Percentiles rank a stretch among this genome's conserved stretches.
phyloP scores from a whole-genome alignment of 1,140 invertebrate species.

The Neoseiulus cucumeris region DNA sequence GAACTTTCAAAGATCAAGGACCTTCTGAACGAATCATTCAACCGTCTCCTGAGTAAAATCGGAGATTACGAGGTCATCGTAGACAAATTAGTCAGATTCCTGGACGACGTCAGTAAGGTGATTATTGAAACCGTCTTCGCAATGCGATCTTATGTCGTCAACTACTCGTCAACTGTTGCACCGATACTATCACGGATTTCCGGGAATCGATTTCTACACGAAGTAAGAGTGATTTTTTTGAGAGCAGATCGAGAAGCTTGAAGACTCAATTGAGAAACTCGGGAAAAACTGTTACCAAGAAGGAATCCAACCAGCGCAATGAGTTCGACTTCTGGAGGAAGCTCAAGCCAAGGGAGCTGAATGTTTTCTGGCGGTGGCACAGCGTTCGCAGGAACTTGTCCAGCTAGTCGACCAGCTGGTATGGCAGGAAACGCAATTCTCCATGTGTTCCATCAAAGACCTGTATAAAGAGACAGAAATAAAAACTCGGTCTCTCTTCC shows the following conservation, averaged over 20 bases:
- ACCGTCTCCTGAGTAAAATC: constrained; percentile 41
- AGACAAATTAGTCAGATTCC: constrained; percentile 47
- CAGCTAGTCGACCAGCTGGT: constrained; percentile 41
- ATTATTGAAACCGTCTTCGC: constrained; percentile 27
- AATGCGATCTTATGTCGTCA: too few species aligned
- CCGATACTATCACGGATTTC: too few species aligned
- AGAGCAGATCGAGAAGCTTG: not conserved
- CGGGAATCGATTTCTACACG: too few species aligned
- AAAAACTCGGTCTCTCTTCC: constrained; percentile 23
- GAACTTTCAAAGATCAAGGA: not conserved
- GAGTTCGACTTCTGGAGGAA: constrained; percentile 34
- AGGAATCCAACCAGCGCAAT: not conserved
- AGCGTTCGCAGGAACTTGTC: constrained; percentile 41
- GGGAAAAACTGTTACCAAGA: not conserved
- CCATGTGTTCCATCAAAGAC: not conserved
- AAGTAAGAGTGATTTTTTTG: too few species aligned
- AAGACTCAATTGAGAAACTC: not conserved
- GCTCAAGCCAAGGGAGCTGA: constrained; percentile 37
- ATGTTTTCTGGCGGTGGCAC: constrained; percentile 36
- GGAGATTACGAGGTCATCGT: constrained; percentile 50
- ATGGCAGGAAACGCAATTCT: constrained; percentile 16
- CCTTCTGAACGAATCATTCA: constrained; percentile 37
- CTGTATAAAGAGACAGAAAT: not conserved
- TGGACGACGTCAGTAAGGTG: constrained; percentile 45
- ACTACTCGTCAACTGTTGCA: too few species aligned